Base-by-base conservation (phyloP, 2,113 vertebrate genomes). In the Amphiprion ocellaris region DNA sequence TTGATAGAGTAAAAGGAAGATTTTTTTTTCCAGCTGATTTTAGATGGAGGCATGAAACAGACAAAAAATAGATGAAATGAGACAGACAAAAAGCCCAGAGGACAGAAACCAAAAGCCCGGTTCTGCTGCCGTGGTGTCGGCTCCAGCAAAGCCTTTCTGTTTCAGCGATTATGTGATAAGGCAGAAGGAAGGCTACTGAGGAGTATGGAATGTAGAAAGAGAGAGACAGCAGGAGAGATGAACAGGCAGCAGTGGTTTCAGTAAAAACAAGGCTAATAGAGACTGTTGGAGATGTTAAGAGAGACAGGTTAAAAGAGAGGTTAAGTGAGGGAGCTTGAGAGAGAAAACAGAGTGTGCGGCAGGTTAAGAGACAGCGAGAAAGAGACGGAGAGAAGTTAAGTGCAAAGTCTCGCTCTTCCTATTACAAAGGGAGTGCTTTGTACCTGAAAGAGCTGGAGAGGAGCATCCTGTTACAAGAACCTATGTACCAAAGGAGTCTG, bases 401-500 rank as follows among this genome's bases (percentile, higher is more conserved):
- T 59, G 77, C 56, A 44, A 82, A 65, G 39, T 52, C 64, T 47
- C 63, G 21, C 62, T 81, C 61, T 74, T 10, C 21, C 33, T 23
- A 53, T 83, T 70, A 86, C 71, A 88, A 44, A 74, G n/a, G n/a
- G n/a, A 69, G 62, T 79, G 74, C 71, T 90, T 78, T 83, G 73
- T 69, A 62, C 2, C 53, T 5, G n/a, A 56, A 37, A 73, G 59
- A 75, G 61, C 39, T 15, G 21, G 16, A 83, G 68, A 85, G 56
- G 37, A 83, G 49, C 4, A 5, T 47, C 44, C 39, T 76, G 84
- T 90, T 87, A 84, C 73, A 70, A 80, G 67, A 85, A 77, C 50
- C 74, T 84, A 69, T 53, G 77, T 59, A 68, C 54, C 72, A 15
- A 60, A 70, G 53, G 52, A 72, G 49, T 86, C 73, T 5, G 61